A percentile compares a stretch with the other conserved stretches of the same genome.
phyloP scores from a whole-genome alignment of 1,140 invertebrate genomes.

The Copidosoma floridanum region DNA sequence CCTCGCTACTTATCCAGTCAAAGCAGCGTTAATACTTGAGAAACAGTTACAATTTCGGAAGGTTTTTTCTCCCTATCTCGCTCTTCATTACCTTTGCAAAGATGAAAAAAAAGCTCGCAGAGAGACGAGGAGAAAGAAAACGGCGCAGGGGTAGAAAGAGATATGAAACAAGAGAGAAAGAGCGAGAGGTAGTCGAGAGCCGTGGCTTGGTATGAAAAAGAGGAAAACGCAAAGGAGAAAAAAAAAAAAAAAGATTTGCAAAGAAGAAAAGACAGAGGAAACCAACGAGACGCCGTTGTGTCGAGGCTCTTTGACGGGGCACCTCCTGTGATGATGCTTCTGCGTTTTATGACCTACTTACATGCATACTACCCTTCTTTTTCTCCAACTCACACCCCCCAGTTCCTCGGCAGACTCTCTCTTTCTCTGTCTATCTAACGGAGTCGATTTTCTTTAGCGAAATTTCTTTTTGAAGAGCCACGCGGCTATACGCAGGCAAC shows the following conservation, averaged over 20 bases:
- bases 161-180: not conserved
- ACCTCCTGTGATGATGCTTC: slow-evolving; percentile 20
- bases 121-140: not conserved
- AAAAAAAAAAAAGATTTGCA: not conserved
- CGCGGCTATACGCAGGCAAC: not conserved
- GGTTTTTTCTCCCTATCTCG: too few relatives aligned
- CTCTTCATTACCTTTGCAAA: too few relatives aligned
- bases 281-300: slow-evolving; percentile 25
- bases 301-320: slow-evolving; percentile 28
- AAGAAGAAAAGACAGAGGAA: slow-evolving; percentile 7
- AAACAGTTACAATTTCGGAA: too few relatives aligned
- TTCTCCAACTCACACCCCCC: not conserved
- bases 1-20: too few relatives aligned
- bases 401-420: slow-evolving; percentile 20
- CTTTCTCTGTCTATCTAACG: too few relatives aligned
- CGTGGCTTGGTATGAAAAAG: too few relatives aligned
- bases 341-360: slow-evolving; percentile 33
- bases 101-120: too few relatives aligned
- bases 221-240: slow-evolving; percentile 15
- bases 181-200: not conserved
- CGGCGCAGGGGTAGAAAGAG: not conserved
- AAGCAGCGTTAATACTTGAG: too few relatives aligned
- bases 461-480: slow-evolving; percentile 22
- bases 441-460: slow-evolving; percentile 24
- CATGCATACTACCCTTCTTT: too few relatives aligned